Conservation (phyloP, 2,888 invertebrate genomes). For the Hemaris fuciformis region DNA sequence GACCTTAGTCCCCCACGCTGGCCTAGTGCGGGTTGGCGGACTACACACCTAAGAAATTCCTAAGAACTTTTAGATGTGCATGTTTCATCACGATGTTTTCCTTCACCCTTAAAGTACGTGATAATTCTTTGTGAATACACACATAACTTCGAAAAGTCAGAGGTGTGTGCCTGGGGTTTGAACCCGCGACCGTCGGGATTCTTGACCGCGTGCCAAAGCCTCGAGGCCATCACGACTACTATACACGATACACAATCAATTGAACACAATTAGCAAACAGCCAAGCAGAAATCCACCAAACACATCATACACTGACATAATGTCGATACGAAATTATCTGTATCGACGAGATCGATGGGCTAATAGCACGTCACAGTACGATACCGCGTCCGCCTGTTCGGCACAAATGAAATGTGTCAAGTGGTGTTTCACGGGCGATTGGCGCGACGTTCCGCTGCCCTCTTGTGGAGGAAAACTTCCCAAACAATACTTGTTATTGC, state of each 20-base stretch:
- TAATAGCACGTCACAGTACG: slow-evolving; percentile 54
- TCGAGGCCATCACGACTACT: too few species aligned
- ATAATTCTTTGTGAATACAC: too few species aligned
- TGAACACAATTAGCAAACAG: slow-evolving; percentile 11
- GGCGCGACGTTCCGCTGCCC: slow-evolving; percentile 30
- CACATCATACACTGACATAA: neutral
- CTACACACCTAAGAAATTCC: too few species aligned
- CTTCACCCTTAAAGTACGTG: too few species aligned
- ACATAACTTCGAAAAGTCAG: too few species aligned
- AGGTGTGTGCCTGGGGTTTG: too few species aligned
- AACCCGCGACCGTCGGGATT: too few species aligned
- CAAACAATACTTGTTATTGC: neutral
- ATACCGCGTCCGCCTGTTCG: slow-evolving; percentile 44
- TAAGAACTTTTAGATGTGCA: too few species aligned
- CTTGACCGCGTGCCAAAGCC: too few species aligned
- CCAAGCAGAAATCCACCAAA: neutral
- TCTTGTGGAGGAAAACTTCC: slow-evolving; percentile 37
- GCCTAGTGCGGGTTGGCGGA: too few species aligned
- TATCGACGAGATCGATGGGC: slow-evolving; percentile 45
- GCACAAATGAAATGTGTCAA: slow-evolving; percentile 74
- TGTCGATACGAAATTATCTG: slow-evolving; percentile 37
- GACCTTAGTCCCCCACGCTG: too few species aligned
- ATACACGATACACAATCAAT: neutral
- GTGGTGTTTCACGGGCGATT: slow-evolving; percentile 75
- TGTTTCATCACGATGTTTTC: too few species aligned